Conservation (phyloP, 2,888 invertebrate genomes). For the Schizaphis graminum region DNA sequence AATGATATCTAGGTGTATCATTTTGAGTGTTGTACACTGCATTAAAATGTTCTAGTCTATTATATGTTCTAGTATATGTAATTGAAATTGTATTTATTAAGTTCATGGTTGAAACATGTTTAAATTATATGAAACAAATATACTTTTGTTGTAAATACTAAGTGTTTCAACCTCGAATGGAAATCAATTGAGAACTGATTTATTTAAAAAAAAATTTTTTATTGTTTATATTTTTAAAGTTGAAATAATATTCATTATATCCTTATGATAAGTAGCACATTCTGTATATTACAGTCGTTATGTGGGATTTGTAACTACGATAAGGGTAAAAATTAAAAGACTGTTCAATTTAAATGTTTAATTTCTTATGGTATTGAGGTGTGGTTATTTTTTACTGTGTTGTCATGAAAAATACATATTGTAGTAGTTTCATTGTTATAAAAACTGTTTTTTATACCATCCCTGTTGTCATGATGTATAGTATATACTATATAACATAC, state of each 20-base stretch:
- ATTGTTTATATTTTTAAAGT: slow-evolving; percentile 1
- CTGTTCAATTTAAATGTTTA: slow-evolving; percentile 55
- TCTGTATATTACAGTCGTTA: not conserved
- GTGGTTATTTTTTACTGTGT: slow-evolving; percentile 45
- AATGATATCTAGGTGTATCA: not conserved
- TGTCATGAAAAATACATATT: not conserved
- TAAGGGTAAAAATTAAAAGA: slow-evolving; percentile 62
- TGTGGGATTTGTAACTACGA: slow-evolving; percentile 36
- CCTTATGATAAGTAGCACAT: slow-evolving; percentile 1
- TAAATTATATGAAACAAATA: not conserved
- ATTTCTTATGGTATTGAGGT: slow-evolving; percentile 37
- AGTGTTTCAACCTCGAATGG: not conserved
- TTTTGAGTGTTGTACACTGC: not conserved
- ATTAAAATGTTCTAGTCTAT: slow-evolving; percentile 39
- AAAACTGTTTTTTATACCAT: not conserved
- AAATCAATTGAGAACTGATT: slow-evolving; percentile 50
- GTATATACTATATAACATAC: not conserved
- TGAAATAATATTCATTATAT: not conserved
- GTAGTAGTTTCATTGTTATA: not conserved
- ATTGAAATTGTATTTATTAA: not conserved
- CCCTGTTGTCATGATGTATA: not conserved
- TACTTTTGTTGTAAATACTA: not conserved
- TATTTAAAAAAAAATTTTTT: slow-evolving; percentile 26
- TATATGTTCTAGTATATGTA: not conserved
- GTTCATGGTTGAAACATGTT: slow-evolving; percentile 5